phyloP scores from a whole-genome alignment of 2,888 invertebrate genomes.

The Lamproptera curius region DNA sequence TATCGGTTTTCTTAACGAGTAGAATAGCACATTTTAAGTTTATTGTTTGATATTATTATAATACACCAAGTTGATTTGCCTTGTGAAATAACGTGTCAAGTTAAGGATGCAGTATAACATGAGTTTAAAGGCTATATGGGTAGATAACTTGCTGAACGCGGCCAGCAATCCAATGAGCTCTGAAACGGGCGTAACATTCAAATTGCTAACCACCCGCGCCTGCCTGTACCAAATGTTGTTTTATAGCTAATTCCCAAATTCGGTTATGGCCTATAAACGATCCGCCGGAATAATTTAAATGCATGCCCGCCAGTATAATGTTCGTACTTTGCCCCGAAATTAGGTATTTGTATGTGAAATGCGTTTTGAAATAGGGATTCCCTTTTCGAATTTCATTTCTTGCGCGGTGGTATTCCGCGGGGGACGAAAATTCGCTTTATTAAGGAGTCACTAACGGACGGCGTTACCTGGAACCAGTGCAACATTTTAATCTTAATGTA shows the following conservation, averaged over 20 bases:
- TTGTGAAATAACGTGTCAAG: no score
- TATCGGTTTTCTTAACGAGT: no score
- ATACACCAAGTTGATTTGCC: no score
- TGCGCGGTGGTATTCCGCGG: constrained; percentile 36
- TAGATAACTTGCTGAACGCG: constrained; percentile 61
- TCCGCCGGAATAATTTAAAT: constrained; percentile 78
- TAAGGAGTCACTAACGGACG: constrained; percentile 30
- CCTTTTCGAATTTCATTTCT: constrained; percentile 64
- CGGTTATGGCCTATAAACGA: constrained; percentile 79
- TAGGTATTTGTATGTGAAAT: constrained; percentile 78
- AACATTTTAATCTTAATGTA: constrained; percentile 19
- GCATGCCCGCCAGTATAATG: constrained; percentile 75
- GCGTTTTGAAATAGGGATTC: constrained; percentile 72
- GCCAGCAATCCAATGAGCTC: constrained; percentile 68
- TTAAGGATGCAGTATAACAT: no score
- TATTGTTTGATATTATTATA: no score
- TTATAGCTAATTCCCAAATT: constrained; percentile 79
- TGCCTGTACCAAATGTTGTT: constrained; percentile 78
- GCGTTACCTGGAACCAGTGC: constrained; percentile 21
- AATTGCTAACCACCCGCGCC: constrained; percentile 75
- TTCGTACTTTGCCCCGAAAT: constrained; percentile 74
- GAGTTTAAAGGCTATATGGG: constrained; percentile 23
- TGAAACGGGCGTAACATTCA: constrained; percentile 71
- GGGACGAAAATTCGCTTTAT: constrained; percentile 34
- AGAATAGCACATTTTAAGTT: no score